These are phyloP conservation scores for Nemapogon koenigi DNA, from an alignment of 2,888 invertebrate species.

Conservation along the genomic window DNA sequence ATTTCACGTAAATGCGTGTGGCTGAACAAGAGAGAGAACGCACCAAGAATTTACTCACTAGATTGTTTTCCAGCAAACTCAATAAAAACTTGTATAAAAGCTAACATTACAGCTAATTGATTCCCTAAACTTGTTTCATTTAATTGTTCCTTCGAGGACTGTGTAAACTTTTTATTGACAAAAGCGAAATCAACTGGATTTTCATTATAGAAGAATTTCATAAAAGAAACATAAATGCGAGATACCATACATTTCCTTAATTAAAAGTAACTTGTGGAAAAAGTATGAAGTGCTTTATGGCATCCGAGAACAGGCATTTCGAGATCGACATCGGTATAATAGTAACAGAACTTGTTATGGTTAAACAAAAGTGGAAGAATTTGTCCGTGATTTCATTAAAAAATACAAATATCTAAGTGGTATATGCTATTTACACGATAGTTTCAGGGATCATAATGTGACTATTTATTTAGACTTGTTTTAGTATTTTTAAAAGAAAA, in stretches of 20 bases:
- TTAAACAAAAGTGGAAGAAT: too few species aligned
- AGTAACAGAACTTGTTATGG: too few species aligned
- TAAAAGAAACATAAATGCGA: neutral
- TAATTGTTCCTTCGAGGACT: slow-evolving; percentile 36
- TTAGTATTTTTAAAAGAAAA: neutral
- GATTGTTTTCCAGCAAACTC: slow-evolving; percentile 23
- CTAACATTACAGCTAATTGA: slow-evolving; percentile 49
- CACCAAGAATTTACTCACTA: too few species aligned
- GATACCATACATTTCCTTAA: neutral
- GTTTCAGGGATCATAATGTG: too few species aligned
- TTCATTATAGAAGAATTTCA: neutral
- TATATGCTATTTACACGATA: too few species aligned
- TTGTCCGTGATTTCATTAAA: too few species aligned
- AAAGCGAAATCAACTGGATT: slow-evolving; percentile 6
- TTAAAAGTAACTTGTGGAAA: neutral
- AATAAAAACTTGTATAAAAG: slow-evolving; percentile 43
- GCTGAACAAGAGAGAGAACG: too few species aligned
- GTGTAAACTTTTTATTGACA: slow-evolving; percentile 35
- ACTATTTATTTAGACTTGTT: neutral
- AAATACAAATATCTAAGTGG: too few species aligned
- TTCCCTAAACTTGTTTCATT: slow-evolving; percentile 47
- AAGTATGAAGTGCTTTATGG: too few species aligned
- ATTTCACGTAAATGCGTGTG: too few species aligned
- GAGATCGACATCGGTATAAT: too few species aligned
- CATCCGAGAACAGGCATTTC: too few species aligned